Base-by-base conservation (phyloP, 2,113 vertebrate species). In the Myxocyprinus asiaticus region DNA sequence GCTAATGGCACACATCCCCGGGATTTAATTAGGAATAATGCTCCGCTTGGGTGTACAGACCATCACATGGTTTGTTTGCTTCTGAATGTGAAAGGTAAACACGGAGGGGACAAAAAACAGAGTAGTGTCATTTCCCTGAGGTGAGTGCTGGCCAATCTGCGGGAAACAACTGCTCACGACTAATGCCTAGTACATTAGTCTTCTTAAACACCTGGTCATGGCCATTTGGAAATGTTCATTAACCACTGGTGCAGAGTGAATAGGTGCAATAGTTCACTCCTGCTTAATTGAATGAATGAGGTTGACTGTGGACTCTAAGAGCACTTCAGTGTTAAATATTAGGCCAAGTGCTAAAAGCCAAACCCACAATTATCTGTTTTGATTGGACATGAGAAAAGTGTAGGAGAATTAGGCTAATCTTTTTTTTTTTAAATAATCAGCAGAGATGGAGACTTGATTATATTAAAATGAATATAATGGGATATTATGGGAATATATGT, bases 181-280 rank as follows among this genome's bases (percentile, higher is more conserved):
- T 91, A 92, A 93, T 92, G 92, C 86, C 88, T 87, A 87, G 88
- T 87, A 88, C 91, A 92, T 91, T 92, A 92, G 89, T 90, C 86
- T 90, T 71, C 86, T 89, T 91, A 92, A 91, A 90, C 90, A 90
- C 89, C 88, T 92, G 90, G 90, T 91, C 91, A 90, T 91, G 89
- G 89, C 87, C 87, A 90, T 92, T 92, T 92, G 91, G 90, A 91
- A 93, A 91, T 92, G 90, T 92, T 93, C 89, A 93, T 92, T 92
- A 93, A 88, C 86, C 89, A 81, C 82, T 67, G 10, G 87, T 86
- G 84, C 88, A 84, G 84, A 89, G 85, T 87, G 85, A 87, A 89
- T 87, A 89, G 90, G 87, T 91, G 89, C 86, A 85, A 89, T 88
- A 88, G 84, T 88, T 88, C 84, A 87, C 87, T 89, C 85, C 78